Evolutionary conservation across 2,888 invertebrate genomes (phyloP), one percentile per base, ranked within the genome.

Genomic region (Tuberolachnus salignus): DNA sequence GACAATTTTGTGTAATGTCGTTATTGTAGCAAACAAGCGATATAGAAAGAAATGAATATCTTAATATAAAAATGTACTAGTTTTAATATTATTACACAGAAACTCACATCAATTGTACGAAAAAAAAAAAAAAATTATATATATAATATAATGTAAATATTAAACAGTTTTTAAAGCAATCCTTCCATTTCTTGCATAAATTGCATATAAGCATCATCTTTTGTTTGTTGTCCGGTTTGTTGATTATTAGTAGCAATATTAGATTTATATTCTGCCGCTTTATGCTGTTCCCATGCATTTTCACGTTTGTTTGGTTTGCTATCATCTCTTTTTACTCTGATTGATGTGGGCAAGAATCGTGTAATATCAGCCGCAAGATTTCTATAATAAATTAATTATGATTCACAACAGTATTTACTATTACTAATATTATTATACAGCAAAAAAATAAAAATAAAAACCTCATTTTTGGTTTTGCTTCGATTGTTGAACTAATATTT

Each of bases 101-200:
- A 34, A 8, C 55, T n/a, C 11, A 14, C 23, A n/a, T 23, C 13
- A 59, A 49, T 19, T 10, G 34, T 9, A 21, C 57, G 46, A 42
- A 69, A 34, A 10, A 34, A 34, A 19, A 53, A 70, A 53, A 42
- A 69, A 4, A 46, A 42, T 8, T 21, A 10, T 66, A 6, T 23
- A 57, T 3, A 14, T n/a, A n/a, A n/a, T 66, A 53, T 23, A 59
- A 63, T 55, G 44, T 16, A 34, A 57, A 57, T 19, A 19, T n/a
- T 13, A 46, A 64, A 42, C 10, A 49, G n/a, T 61, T 19, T 80
- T 87, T 85, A 97, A 85, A 98, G 88, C 44, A 98, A 87, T 70
- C 94, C 95, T 85, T 97, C 93, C 95, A 99, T 97, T 88, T 99
- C 98, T 85, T 92, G 92, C 97, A 99, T 98, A 85, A 99, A 99